Evolutionary conservation across 2,888 invertebrate genomes (phyloP), one percentile per base, ranked within the genome.

Genomic region (Mermis nigrescens): DNA sequence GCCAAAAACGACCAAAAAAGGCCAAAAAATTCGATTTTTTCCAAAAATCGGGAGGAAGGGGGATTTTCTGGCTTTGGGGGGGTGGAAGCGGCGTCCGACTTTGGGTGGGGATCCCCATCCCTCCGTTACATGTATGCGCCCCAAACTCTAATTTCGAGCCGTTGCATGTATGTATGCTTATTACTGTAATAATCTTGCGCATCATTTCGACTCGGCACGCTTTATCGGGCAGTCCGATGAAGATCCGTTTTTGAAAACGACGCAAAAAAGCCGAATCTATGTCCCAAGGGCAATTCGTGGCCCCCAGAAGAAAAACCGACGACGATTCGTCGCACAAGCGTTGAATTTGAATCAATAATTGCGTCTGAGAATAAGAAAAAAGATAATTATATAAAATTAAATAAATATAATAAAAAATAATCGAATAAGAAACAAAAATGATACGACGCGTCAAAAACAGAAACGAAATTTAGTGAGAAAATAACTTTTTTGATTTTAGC

Each of bases 201-300:
- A 57, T 2, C 46, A 57, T 24, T 3, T 22, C 57, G 57, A 60
- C 64, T 62, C 57, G 27, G 54, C n/a, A 26, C 55, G 66, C 76
- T 77, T 67, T 72, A 64, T 76, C 73, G 2, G 80, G 81, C 28
- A 80, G 68, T 1, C 80, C 78, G 38, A 80, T 73, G 67, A 78
- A 79, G 31, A 80, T 74, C 19, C 77, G 72, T 66, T 76, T 77
- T 66, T 80, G 79, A 64, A 80, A 80, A 51, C 81, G 71, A 57
- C 80, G 66, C 58, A 80, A 66, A 64, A 80, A 79, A 1, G 80
- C 81, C 0, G 76, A 68, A 65, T 81, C 81, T 29, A 81, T 69
- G 62, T 81, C 80, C 80, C 80, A 80, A 0, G 81, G 81, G 65
- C 80, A 80, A 68, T 81, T 81, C 1, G 80, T 81, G 22, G 80